phyloP scores from a whole-genome alignment of 1,140 invertebrate genomes.

The Drosophila littoralis region DNA sequence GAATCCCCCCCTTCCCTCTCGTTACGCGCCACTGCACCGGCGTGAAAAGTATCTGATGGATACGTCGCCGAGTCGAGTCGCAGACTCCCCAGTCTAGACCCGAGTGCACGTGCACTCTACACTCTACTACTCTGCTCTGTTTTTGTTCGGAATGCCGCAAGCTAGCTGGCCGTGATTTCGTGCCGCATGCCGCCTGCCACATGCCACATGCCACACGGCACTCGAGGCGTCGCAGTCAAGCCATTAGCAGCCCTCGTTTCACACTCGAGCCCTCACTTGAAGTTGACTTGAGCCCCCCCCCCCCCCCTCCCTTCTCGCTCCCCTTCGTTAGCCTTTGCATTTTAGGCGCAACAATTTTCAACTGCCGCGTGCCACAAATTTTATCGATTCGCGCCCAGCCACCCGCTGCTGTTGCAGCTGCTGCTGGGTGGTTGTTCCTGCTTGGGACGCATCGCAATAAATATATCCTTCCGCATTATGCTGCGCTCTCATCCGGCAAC shows the following conservation, averaged over 20 bases:
- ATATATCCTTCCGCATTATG: slow-evolving; percentile 82
- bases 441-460: slow-evolving; percentile 67
- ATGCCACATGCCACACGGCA: slow-evolving; percentile 26
- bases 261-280: slow-evolving; percentile 66
- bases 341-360: slow-evolving; percentile 73
- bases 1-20: neutral
- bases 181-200: slow-evolving; percentile 18
- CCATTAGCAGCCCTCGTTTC: slow-evolving; percentile 76
- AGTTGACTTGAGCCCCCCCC: slow-evolving; percentile 61
- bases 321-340: too few relatives aligned
- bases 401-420: slow-evolving; percentile 2
- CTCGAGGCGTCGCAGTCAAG: slow-evolving; percentile 46
- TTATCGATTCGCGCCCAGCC: slow-evolving; percentile 61
- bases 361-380: slow-evolving; percentile 79
- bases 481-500: slow-evolving; percentile 76
- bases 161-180: slow-evolving; percentile 63
- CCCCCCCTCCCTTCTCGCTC: neutral
- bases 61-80: too few relatives aligned
- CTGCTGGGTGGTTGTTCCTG: slow-evolving; percentile 52
- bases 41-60: slow-evolving; percentile 38
- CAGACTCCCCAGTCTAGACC: neutral
- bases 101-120: slow-evolving; percentile 50
- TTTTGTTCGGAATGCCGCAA: slow-evolving; percentile 19
- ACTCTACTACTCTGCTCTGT: neutral
- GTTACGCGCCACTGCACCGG: slow-evolving; percentile 39